Conservation (phyloP, 2,888 invertebrate genomes). For the Papilio gigon region DNA sequence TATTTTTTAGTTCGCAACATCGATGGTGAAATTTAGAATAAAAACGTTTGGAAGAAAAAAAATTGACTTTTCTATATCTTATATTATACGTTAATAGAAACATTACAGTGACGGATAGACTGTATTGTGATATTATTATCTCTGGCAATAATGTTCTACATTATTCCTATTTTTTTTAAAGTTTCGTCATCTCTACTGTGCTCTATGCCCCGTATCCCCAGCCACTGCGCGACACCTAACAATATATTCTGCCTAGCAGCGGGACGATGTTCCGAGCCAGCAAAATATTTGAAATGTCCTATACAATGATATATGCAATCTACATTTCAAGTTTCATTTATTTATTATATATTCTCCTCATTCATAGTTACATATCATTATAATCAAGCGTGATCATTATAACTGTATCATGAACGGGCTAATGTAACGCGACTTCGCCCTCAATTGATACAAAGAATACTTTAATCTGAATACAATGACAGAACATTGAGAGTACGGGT, state of each 20-base stretch:
- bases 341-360: background rate
- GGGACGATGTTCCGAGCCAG: too few species aligned
- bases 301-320: too few species aligned
- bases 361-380: constrained; percentile 1
- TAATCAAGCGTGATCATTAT: constrained; percentile 28
- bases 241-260: too few species aligned
- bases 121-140: background rate
- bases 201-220: too few species aligned
- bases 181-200: too few species aligned
- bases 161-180: too few species aligned
- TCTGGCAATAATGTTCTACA: background rate
- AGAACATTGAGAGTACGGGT: background rate
- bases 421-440: constrained; percentile 31
- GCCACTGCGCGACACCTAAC: too few species aligned
- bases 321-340: background rate
- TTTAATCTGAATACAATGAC: constrained; percentile 8
- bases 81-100: background rate
- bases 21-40: constrained; percentile 11
- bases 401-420: constrained; percentile 34
- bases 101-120: background rate
- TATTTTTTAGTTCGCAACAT: constrained; percentile 6
- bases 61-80: constrained; percentile 8
- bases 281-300: too few species aligned
- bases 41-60: constrained; percentile 18
- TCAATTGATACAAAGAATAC: constrained; percentile 29